Evolutionary conservation across 2,113 vertebrate genomes (phyloP), one percentile per base, ranked within the genome.

Genomic region (Meles meles): DNA sequence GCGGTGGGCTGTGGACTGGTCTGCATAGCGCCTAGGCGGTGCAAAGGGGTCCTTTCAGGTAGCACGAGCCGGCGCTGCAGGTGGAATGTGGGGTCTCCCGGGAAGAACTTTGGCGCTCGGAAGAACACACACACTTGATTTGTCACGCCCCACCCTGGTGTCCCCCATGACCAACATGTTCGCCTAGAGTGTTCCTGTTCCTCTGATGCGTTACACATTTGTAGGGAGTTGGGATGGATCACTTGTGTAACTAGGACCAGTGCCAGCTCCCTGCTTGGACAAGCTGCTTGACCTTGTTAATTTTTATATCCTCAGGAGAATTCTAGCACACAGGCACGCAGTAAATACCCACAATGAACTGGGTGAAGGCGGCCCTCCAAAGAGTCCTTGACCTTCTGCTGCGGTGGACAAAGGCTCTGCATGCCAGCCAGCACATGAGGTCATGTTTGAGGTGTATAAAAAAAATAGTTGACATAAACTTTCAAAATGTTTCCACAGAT

Each of bases 161-260:
- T 67, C 4, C 5, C 72, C 34, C 3, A 9, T 0, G 25, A n/a
- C 11, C 15, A 7, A 0, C 9, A 20, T 17, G 15, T 42, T 7
- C 11, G 10, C 3, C 17, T 9, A 1, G 1, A 37, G 34, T 0
- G 0, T 59, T n/a, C 23, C 25, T n/a, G 4, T 6, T 59, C 27
- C 52, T n/a, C 63, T 3, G 18, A 2, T 13, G 55, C 15, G 34
- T 8, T 17, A 10, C 4, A 12, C 6, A 11, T 34, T 31, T 17
- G 8, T 8, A 42, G 81, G 52, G 37, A 14, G n/a, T n/a, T n/a
- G n/a, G 1, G 11, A 7, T 6, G 20, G 31, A 5, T n/a, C 31
- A 63, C 37, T 14, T 3, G 3, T 47, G 42, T 29, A 14, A 29
- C 6, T 25, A 15, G 31, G 11, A 6, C 7, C 13, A 44, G 7